These are phyloP conservation scores for Serilophus lunatus DNA, from an alignment of 2,113 vertebrate species.

Conservation along the genomic window DNA sequence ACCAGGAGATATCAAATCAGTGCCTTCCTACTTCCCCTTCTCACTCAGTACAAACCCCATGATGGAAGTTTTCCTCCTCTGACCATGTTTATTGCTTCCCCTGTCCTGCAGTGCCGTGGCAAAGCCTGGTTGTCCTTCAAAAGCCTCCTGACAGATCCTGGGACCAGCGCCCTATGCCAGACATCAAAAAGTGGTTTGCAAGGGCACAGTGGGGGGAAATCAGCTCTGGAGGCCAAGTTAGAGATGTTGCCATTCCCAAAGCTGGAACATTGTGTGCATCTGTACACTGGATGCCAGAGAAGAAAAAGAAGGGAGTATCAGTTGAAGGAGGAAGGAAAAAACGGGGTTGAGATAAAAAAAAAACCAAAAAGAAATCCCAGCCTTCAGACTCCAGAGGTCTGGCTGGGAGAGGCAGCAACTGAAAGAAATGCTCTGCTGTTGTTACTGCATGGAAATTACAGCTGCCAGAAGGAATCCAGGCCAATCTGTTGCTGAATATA, in stretches of 20 bases:
- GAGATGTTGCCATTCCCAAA: neutral
- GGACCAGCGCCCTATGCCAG: neutral
- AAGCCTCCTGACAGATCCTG: neutral
- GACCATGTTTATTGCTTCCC: neutral
- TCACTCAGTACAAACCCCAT: neutral
- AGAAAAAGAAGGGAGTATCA: neutral
- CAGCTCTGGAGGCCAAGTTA: neutral
- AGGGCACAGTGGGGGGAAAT: neutral
- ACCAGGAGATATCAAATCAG: neutral
- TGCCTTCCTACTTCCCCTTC: neutral
- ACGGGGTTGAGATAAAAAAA: neutral
- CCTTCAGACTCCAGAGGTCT: neutral
- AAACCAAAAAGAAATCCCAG: slow-evolving; percentile 2
- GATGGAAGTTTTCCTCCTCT: neutral
- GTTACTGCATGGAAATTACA: slow-evolving; percentile 60
- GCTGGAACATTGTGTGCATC: neutral
- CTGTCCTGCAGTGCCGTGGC: accelerated
- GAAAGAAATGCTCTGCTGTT: slow-evolving; percentile 40
- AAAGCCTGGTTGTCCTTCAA: neutral
- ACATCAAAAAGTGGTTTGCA: neutral
- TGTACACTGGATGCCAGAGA: neutral
- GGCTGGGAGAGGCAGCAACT: slow-evolving; percentile 23
- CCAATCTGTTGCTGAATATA: slow-evolving; percentile 27
- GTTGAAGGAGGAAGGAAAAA: neutral
- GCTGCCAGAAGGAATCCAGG: slow-evolving; percentile 39